These are phyloP conservation scores for Oppia nitens DNA, from an alignment of 1,140 invertebrate species.

Conservation along the genomic window DNA sequence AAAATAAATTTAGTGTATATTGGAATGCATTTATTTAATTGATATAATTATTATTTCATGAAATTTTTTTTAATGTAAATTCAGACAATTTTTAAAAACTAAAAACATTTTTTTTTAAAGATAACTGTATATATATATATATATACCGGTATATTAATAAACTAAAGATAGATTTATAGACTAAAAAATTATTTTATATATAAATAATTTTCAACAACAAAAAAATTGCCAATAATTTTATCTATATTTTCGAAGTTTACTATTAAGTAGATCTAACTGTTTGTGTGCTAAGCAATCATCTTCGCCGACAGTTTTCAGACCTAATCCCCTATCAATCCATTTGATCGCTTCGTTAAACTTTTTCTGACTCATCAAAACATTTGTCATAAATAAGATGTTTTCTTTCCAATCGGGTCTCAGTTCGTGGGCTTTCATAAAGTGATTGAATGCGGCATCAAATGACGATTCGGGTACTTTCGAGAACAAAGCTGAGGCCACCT, in stretches of 20 bases:
- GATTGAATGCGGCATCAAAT: conserved; percentile 44
- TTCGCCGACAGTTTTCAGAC: neutral
- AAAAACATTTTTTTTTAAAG: too few relatives aligned
- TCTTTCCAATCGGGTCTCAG: conserved; percentile 45
- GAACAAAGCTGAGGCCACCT: conserved; percentile 52
- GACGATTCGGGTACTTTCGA: conserved; percentile 42
- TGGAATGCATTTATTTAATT: too few relatives aligned
- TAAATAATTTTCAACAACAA: too few relatives aligned
- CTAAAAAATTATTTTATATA: too few relatives aligned
- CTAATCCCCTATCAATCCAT: neutral
- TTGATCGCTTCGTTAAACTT: neutral
- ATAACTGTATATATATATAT: too few relatives aligned
- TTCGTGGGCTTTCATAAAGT: conserved; percentile 45
- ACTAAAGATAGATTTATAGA: too few relatives aligned
- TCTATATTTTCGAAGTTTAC: neutral
- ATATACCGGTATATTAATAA: too few relatives aligned
- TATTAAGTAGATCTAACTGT: neutral
- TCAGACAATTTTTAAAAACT: too few relatives aligned
- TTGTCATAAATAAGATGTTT: conserved; percentile 49
- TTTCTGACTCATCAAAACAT: conserved; percentile 27
- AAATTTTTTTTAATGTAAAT: too few relatives aligned
- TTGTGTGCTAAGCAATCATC: neutral
- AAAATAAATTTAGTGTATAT: too few relatives aligned
- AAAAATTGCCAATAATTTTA: too few relatives aligned
- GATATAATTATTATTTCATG: too few relatives aligned